A percentile compares a stretch with the other conserved stretches of the same genome.
phyloP scores from a whole-genome alignment of 1,140 invertebrate species.

The Zaprionus gabonicus region DNA sequence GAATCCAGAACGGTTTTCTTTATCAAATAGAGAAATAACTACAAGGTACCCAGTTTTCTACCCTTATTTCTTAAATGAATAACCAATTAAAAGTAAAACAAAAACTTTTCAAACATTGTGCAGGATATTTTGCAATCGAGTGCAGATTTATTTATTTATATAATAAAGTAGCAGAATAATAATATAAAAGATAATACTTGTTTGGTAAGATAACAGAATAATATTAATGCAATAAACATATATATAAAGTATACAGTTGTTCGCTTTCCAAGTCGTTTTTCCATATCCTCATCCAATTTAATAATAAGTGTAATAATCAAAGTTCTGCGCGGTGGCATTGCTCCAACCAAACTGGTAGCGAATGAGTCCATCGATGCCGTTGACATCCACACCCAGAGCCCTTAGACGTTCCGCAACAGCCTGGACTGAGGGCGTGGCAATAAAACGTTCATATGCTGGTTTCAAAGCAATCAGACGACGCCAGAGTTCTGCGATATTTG shows the following conservation, averaged over 20 bases:
- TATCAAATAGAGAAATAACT: too few species aligned
- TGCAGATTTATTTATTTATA: not conserved
- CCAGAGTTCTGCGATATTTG: slow-evolving; percentile 64
- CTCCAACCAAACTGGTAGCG: slow-evolving; percentile 68
- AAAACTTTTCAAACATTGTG: not conserved
- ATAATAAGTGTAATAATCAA: slow-evolving; percentile 42
- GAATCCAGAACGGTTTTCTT: too few species aligned
- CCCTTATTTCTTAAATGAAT: too few species aligned
- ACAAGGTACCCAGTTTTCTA: too few species aligned
- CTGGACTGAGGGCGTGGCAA: slow-evolving; percentile 35
- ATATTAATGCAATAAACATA: not conserved
- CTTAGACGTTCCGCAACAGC: slow-evolving; percentile 40
- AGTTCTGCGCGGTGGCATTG: slow-evolving; percentile 40
- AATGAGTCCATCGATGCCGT: slow-evolving; percentile 39
- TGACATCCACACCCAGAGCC: slow-evolving; percentile 55
- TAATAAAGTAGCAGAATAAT: not conserved
- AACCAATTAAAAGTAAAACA: too few species aligned
- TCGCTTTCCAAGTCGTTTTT: not conserved
- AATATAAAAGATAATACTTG: not conserved
- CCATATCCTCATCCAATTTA: not conserved
- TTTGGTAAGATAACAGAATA: not conserved
- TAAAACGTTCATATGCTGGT: slow-evolving; percentile 67
- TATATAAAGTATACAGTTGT: not conserved
- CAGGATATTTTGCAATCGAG: not conserved
- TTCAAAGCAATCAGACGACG: slow-evolving; percentile 59